Percentiles rank a stretch among this genome's conserved stretches.
Evolutionary conservation across 2,888 invertebrate species (phyloP).

Genomic region (Pyrrhia umbra): DNA sequence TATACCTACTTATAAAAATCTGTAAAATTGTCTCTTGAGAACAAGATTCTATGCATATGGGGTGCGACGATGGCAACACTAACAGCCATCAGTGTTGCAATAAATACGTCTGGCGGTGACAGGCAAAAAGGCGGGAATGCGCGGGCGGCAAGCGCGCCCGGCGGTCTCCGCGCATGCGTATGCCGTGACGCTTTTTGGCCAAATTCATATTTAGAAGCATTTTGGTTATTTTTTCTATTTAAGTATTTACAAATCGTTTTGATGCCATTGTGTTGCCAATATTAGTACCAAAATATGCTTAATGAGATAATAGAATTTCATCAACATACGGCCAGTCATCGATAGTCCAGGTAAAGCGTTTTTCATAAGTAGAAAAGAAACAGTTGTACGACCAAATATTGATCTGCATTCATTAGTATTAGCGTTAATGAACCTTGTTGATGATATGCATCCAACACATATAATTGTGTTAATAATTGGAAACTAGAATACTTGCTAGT

Average conservation of each 20-base stretch:
- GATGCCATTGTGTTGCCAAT: slow-evolving; percentile 43
- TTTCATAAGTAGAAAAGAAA: background rate
- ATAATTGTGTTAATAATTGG: background rate
- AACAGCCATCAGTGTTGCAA: slow-evolving; percentile 75
- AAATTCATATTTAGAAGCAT: slow-evolving; percentile 78
- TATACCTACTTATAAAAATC: too few relatives aligned
- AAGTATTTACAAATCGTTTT: slow-evolving; percentile 54
- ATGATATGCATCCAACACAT: too few relatives aligned
- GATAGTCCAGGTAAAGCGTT: background rate
- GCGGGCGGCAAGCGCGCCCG: slow-evolving; percentile 74
- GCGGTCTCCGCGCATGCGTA: slow-evolving; percentile 79
- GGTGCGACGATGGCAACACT: slow-evolving; percentile 40
- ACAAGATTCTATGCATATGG: background rate
- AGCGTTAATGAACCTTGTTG: too few relatives aligned
- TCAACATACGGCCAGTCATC: background rate
- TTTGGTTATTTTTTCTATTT: slow-evolving; percentile 63
- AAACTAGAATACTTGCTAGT: background rate
- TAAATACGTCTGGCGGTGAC: slow-evolving; percentile 83
- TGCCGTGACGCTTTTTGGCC: slow-evolving; percentile 79
- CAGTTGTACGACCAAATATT: too few relatives aligned
- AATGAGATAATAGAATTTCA: background rate
- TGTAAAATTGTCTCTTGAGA: too few relatives aligned
- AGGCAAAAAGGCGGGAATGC: slow-evolving; percentile 86
- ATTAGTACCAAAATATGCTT: slow-evolving; percentile 6
- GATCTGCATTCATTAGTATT: too few relatives aligned